Conservation (phyloP, 1,140 invertebrate species). For the Doryteuthis pealeii region DNA sequence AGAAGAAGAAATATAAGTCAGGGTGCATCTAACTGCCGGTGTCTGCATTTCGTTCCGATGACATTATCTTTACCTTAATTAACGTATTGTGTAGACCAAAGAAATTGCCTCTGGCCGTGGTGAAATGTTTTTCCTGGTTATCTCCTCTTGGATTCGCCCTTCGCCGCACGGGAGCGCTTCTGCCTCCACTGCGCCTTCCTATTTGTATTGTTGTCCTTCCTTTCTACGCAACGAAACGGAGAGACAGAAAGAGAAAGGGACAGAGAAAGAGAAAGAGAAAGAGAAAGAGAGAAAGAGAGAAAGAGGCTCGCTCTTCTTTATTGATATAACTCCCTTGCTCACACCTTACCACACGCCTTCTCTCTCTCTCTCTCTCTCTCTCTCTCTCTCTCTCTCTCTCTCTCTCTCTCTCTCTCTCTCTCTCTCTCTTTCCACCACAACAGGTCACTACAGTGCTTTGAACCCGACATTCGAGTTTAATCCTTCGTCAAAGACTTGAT, state of each 20-base stretch:
- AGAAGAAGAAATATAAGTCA: too few species aligned
- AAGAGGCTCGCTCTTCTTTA: too few species aligned
- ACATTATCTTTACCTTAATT: not conserved
- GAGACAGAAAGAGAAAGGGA: too few species aligned
- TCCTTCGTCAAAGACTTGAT: too few species aligned
- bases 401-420: not conserved
- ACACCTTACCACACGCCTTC: too few species aligned
- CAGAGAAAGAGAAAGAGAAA: too few species aligned
- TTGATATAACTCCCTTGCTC: too few species aligned
- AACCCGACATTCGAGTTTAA: not conserved
- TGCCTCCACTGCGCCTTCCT: not conserved
- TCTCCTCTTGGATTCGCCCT: not conserved
- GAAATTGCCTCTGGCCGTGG: not conserved
- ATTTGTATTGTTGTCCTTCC: too few species aligned
- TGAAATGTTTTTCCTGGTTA: not conserved
- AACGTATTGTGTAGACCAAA: not conserved
- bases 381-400: not conserved
- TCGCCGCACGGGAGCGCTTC: not conserved
- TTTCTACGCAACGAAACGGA: too few species aligned
- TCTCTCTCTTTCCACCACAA: not conserved
- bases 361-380: not conserved
- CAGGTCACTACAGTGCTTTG: not conserved
- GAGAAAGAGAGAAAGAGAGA: too few species aligned
- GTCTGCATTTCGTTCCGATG: too few species aligned
- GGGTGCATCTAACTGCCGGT: too few species aligned